Evolutionary conservation across 2,113 vertebrate species (phyloP).

Genomic region (Rhineura floridana): DNA sequence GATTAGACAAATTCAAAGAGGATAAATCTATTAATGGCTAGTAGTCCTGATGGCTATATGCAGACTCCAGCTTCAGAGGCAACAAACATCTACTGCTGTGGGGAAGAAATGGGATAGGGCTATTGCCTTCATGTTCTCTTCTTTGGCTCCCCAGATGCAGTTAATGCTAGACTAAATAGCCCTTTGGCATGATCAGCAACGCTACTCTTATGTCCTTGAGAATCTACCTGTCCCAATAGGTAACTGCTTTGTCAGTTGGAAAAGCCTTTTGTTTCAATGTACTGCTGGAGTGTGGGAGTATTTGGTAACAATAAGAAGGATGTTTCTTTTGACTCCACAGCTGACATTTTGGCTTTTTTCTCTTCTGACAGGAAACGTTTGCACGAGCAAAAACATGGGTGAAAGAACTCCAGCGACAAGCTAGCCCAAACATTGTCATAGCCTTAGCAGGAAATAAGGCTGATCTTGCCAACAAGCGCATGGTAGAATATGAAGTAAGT

Average conservation of each 20-base stretch:
- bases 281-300: not conserved
- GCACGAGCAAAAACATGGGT: constrained; percentile 83
- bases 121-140: not conserved
- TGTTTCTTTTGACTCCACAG: not conserved
- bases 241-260: not conserved
- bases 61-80: too few species aligned
- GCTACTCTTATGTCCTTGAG: not conserved
- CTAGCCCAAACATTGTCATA: constrained; percentile 82
- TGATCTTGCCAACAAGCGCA: constrained; percentile 80
- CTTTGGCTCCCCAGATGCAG: not conserved
- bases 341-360: constrained; percentile 10
- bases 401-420: constrained; percentile 82
- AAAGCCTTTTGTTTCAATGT: not conserved
- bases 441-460: constrained; percentile 82
- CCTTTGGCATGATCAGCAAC: not conserved
- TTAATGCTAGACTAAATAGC: not conserved
- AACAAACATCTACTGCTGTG: not conserved
- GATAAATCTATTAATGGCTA: too few species aligned
- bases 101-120: not conserved
- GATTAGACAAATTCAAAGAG: not conserved
- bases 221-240: not conserved
- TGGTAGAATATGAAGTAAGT: constrained; percentile 82
- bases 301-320: not conserved
- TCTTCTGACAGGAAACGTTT: constrained; percentile 76
- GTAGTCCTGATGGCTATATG: not conserved